Percentiles rank a stretch among this genome's conserved stretches.
phyloP scores from a whole-genome alignment of 2,113 vertebrate species.

The Tringa solitaria region DNA sequence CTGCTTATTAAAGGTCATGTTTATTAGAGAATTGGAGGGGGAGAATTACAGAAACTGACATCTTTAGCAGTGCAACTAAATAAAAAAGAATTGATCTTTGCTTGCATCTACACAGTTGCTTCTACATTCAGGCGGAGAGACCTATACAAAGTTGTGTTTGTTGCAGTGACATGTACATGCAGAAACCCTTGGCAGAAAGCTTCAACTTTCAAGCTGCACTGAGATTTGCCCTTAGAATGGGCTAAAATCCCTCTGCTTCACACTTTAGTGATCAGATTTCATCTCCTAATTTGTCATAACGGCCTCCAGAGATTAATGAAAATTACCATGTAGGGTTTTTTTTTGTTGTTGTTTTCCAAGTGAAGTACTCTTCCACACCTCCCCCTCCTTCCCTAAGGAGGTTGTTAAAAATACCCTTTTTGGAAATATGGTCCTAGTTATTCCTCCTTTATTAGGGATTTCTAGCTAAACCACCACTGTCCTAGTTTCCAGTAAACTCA shows the following conservation, averaged over 20 bases:
- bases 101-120: not conserved
- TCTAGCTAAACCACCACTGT: not conserved
- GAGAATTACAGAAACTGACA: not conserved
- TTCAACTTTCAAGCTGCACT: not conserved
- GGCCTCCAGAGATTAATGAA: conserved; percentile 19
- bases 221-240: not conserved
- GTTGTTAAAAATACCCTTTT: not conserved
- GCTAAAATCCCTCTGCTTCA: not conserved
- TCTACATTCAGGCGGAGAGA: not conserved
- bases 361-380: not conserved
- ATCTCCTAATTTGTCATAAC: conserved; percentile 30
- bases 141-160: not conserved
- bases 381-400: not conserved
- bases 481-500: conserved; percentile 20
- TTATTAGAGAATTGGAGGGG: not conserved
- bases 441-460: not conserved
- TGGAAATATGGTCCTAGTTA: not conserved
- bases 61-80: not conserved
- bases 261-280: conserved; percentile 5
- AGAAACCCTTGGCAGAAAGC: not conserved
- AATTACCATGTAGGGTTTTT: not conserved
- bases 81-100: not conserved
- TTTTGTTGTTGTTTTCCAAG: not conserved
- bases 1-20: conserved; percentile 47
- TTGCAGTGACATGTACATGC: not conserved